These are phyloP conservation scores for Cercocebus atys DNA, from an alignment of 2,113 vertebrate species.

Conservation along the genomic window DNA sequence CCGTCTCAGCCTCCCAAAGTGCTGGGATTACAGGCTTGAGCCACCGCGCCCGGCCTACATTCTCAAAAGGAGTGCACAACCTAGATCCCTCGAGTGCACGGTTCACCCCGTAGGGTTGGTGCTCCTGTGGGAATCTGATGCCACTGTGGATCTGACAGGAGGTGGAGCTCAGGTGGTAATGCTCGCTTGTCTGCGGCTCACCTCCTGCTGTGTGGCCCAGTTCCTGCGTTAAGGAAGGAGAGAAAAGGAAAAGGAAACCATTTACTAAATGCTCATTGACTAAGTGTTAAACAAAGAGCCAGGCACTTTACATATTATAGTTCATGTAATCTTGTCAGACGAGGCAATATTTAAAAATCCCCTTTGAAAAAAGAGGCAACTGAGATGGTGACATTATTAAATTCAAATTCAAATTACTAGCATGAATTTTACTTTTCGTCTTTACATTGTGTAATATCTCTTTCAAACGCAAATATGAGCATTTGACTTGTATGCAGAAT, in stretches of 20 bases:
- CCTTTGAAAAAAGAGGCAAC: not conserved
- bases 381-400: slow-evolving; percentile 3
- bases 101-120: no score
- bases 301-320: not conserved
- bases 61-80: no score
- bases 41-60: no score
- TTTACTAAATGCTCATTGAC: not conserved
- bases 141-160: no score
- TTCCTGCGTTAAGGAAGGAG: not conserved
- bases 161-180: no score
- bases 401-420: slow-evolving; percentile 30
- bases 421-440: slow-evolving; percentile 14
- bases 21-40: no score
- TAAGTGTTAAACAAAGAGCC: not conserved
- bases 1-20: no score
- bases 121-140: no score
- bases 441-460: not conserved
- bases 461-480: slow-evolving; percentile 40
- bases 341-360: not conserved
- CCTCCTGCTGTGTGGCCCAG: no score
- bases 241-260: not conserved
- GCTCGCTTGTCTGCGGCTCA: no score
- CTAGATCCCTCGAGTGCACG: no score
- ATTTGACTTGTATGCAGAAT: not conserved
- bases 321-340: not conserved